Evolutionary conservation across 2,888 invertebrate genomes (phyloP).

Genomic region (Biston stratarius): DNA sequence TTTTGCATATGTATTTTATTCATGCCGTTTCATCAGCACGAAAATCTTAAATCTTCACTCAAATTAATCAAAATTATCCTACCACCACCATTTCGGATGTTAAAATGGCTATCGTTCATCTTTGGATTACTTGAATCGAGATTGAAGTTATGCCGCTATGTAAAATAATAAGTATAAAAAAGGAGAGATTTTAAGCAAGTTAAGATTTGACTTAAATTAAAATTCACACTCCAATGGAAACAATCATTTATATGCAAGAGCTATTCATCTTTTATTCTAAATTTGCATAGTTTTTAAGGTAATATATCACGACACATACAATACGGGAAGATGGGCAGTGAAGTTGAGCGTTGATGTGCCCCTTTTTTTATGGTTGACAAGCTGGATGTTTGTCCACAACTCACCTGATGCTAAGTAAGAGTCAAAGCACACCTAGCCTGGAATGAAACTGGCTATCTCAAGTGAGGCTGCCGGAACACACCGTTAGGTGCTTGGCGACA

Average conservation of each 20-base stretch:
- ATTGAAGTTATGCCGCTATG: conserved; percentile 34
- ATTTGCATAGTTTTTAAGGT: too few species aligned
- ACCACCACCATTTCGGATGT: conserved; percentile 35
- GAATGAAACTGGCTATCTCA: too few species aligned
- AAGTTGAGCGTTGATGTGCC: too few species aligned
- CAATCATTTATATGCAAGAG: neutral
- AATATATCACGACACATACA: too few species aligned
- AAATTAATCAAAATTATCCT: conserved; percentile 42
- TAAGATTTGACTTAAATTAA: conserved; percentile 2
- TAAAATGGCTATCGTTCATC: conserved; percentile 43
- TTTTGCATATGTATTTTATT: conserved; percentile 9
- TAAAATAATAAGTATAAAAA: conserved; percentile 24
- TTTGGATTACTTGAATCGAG: conserved; percentile 32
- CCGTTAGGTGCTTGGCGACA: too few species aligned
- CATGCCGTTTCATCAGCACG: conserved; percentile 15
- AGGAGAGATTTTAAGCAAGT: conserved; percentile 19
- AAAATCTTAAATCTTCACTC: conserved; percentile 27
- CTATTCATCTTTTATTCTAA: too few species aligned
- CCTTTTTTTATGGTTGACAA: too few species aligned
- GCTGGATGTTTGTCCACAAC: too few species aligned
- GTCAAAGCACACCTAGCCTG: too few species aligned
- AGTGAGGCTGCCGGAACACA: too few species aligned
- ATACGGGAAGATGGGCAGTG: too few species aligned
- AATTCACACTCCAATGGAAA: neutral
- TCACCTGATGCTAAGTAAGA: too few species aligned